Conservation (phyloP, 2,888 invertebrate species). For the Eilema griseolum region DNA sequence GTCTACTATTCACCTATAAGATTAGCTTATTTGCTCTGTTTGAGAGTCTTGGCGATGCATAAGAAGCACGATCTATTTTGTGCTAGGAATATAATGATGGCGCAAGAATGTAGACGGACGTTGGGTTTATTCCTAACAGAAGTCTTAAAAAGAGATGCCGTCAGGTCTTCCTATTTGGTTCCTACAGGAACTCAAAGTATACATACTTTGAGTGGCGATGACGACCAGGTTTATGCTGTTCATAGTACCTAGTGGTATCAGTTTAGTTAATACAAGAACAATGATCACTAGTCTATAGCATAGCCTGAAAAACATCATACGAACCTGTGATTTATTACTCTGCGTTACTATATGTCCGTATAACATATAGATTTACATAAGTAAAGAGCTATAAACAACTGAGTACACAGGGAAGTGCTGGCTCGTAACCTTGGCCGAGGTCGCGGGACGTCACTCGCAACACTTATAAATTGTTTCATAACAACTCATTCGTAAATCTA, state of each 20-base stretch:
- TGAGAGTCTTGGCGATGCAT: not conserved
- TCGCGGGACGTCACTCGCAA: slow-evolving; percentile 80
- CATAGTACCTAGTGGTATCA: not conserved
- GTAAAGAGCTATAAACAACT: slow-evolving; percentile 72
- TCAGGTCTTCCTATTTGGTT: not conserved
- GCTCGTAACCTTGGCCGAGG: slow-evolving; percentile 83
- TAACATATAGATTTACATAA: slow-evolving; percentile 62
- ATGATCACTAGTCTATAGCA: slow-evolving; percentile 24
- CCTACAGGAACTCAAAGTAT: too few species aligned
- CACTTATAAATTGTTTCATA: slow-evolving; percentile 81
- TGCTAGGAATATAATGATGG: slow-evolving; percentile 1
- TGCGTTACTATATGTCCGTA: slow-evolving; percentile 41
- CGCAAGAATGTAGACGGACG: not conserved
- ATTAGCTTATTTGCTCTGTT: not conserved
- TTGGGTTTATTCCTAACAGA: not conserved
- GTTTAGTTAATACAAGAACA: slow-evolving; percentile 1
- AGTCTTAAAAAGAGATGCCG: not conserved
- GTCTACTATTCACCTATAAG: not conserved
- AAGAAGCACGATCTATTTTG: not conserved
- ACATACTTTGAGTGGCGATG: too few species aligned
- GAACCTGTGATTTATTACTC: slow-evolving; percentile 58
- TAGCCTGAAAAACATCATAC: slow-evolving; percentile 59
- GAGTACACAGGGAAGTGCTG: slow-evolving; percentile 83
- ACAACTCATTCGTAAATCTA: slow-evolving; percentile 64
- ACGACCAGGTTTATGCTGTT: not conserved